Evolutionary conservation across 1,140 invertebrate genomes (phyloP).

Genomic region (Micrasema minimum): DNA sequence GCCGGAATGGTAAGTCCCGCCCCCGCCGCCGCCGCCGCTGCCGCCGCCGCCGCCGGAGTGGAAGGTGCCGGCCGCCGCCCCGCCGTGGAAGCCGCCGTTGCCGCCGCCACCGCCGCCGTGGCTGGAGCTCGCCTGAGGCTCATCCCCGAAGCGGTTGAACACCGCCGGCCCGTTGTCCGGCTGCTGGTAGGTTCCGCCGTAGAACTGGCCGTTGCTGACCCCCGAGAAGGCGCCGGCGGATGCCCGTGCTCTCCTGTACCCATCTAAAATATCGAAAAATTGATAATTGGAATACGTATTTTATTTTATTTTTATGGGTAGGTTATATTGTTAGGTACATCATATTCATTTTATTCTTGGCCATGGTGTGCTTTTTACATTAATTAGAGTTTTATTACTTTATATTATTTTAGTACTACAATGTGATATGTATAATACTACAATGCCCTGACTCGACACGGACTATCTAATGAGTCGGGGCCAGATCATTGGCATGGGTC

Average conservation of each 20-base stretch:
- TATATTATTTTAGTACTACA: too few species aligned
- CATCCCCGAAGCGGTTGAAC: slow-evolving; percentile 49
- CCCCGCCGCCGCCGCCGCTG: not conserved
- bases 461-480: too few species aligned
- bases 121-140: slow-evolving; percentile 6
- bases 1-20: not conserved
- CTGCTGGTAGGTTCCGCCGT: slow-evolving; percentile 44
- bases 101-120: not conserved
- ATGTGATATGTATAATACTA: too few species aligned
- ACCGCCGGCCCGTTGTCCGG: slow-evolving; percentile 47
- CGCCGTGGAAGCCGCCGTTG: not conserved
- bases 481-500: too few species aligned
- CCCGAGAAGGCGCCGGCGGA: slow-evolving; percentile 47
- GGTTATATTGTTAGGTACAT: too few species aligned
- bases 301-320: too few species aligned
- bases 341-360: too few species aligned
- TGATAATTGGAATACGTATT: too few species aligned
- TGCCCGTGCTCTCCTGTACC: slow-evolving; percentile 19
- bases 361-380: too few species aligned
- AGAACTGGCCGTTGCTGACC: slow-evolving; percentile 43
- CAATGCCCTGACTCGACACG: too few species aligned
- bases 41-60: not conserved
- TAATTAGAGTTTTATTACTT: too few species aligned
- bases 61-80: too few species aligned
- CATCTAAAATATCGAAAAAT: slow-evolving; percentile 18